A percentile compares a stretch with the other conserved stretches of the same genome.
Conservation (phyloP, 1,140 invertebrate genomes). For the Psilanteris sp. region DNA sequence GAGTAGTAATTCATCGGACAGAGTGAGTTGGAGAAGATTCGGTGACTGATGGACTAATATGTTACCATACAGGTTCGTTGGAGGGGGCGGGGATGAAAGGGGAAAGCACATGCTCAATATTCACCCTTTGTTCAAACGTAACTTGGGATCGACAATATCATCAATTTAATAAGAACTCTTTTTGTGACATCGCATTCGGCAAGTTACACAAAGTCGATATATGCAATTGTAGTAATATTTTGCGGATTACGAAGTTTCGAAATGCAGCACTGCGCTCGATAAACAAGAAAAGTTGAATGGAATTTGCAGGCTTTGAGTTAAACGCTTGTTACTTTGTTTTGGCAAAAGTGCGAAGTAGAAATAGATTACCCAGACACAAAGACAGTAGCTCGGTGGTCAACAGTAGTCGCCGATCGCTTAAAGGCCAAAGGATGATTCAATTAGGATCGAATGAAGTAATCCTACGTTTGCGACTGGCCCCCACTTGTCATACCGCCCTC, state of each 20-base stretch:
- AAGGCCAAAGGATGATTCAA: constrained; percentile 70
- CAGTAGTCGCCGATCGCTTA: constrained; percentile 58
- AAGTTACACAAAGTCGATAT: constrained; percentile 37
- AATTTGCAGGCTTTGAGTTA: constrained; percentile 36
- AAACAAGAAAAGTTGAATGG: constrained; percentile 11
- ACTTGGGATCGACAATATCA: constrained; percentile 75
- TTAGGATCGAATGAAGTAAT: constrained; percentile 70
- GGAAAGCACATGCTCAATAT: constrained; percentile 72
- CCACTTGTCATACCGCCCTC: constrained; percentile 52
- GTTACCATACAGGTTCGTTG: constrained; percentile 34
- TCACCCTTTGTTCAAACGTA: constrained; percentile 79
- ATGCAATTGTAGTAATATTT: constrained; percentile 12
- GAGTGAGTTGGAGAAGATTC: constrained; percentile 56
- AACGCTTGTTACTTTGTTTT: constrained; percentile 52
- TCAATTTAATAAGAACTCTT: constrained; percentile 74
- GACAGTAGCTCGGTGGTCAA: constrained; percentile 37
- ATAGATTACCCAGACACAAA: constrained; percentile 48
- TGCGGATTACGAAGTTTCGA: no score
- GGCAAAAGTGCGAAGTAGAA: constrained; percentile 36
- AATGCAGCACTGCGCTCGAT: no score
- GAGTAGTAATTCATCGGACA: constrained; percentile 54
- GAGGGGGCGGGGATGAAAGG: constrained; percentile 33
- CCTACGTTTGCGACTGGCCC: constrained; percentile 61
- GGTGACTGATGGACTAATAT: constrained; percentile 58
- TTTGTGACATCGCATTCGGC: constrained; percentile 41